A percentile compares a stretch with the other conserved stretches of the same genome.
phyloP scores from a whole-genome alignment of 2,113 vertebrate species.

The Hippoglossus stenolepis region DNA sequence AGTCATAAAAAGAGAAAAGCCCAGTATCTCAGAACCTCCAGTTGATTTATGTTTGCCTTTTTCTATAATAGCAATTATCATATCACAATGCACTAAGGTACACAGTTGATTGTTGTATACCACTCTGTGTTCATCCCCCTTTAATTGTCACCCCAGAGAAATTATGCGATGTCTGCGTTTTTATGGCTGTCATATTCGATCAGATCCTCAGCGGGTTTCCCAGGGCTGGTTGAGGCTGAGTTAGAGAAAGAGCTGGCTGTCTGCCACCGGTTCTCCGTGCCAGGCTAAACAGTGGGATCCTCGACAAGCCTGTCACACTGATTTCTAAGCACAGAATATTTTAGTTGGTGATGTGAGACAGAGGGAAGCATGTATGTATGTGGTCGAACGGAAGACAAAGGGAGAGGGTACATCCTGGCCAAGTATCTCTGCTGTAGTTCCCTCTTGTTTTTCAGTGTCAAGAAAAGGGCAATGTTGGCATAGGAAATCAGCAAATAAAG shows the following conservation, averaged over 20 bases:
- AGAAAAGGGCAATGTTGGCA: constrained; percentile 36
- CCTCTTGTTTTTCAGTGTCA: constrained; percentile 25
- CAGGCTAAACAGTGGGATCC: constrained; percentile 78
- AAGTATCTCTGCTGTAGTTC: constrained; percentile 53
- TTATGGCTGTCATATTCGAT: constrained; percentile 84
- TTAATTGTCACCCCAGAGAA: constrained; percentile 54
- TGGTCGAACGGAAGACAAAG: constrained; percentile 56
- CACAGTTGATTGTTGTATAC: not conserved
- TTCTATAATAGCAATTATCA: not conserved
- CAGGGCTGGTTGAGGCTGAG: constrained; percentile 62
- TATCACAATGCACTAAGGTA: not conserved
- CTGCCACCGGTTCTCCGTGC: constrained; percentile 67
- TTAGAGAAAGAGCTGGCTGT: constrained; percentile 69
- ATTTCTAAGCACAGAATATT: constrained; percentile 77
- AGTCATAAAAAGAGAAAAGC: not conserved
- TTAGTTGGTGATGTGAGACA: constrained; percentile 62
- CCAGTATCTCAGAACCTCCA: not conserved
- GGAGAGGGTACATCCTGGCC: constrained; percentile 50
- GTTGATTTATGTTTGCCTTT: not conserved
- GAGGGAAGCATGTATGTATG: constrained; percentile 47
- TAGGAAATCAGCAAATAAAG: constrained; percentile 19
- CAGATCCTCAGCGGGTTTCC: constrained; percentile 74
- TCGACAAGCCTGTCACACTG: constrained; percentile 78
- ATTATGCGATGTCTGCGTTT: constrained; percentile 66
- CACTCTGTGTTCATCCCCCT: constrained; percentile 15